phyloP scores from a whole-genome alignment of 2,888 invertebrate genomes.

The Drosophila prolongata region DNA sequence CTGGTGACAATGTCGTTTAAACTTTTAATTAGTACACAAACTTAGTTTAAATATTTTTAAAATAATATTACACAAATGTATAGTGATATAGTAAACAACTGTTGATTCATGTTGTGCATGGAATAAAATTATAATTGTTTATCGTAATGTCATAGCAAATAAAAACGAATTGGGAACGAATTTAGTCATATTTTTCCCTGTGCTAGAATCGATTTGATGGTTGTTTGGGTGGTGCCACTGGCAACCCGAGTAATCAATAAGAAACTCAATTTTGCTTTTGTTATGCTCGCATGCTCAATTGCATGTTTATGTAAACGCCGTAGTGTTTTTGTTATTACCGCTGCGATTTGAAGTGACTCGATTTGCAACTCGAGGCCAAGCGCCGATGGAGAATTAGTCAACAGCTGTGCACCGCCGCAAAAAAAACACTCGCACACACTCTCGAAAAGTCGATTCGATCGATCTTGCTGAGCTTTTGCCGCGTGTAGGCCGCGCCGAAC shows the following conservation, averaged over 20 bases:
- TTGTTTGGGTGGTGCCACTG: conserved; percentile 29
- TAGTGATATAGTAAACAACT: no score
- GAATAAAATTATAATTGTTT: no score
- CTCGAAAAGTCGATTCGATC: conserved; percentile 34
- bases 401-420: conserved; percentile 26
- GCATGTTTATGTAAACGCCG: conserved; percentile 38
- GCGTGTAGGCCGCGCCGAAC: conserved; percentile 62
- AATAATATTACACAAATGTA: no score
- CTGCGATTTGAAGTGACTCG: conserved; percentile 33
- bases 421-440: conserved; percentile 21
- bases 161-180: background rate
- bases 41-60: no score
- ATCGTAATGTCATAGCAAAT: no score
- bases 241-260: conserved; percentile 40
- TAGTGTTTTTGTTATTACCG: conserved; percentile 40
- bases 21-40: no score
- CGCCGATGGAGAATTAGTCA: conserved; percentile 41
- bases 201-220: conserved; percentile 25
- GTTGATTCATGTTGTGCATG: no score
- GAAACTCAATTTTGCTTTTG: conserved; percentile 26
- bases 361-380: conserved; percentile 43
- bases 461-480: conserved; percentile 42
- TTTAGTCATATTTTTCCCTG: background rate
- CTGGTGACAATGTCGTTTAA: no score
- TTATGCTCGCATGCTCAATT: conserved; percentile 36